phyloP scores from a whole-genome alignment of 1,140 invertebrate genomes.

The Drosophila nigrodunni region DNA sequence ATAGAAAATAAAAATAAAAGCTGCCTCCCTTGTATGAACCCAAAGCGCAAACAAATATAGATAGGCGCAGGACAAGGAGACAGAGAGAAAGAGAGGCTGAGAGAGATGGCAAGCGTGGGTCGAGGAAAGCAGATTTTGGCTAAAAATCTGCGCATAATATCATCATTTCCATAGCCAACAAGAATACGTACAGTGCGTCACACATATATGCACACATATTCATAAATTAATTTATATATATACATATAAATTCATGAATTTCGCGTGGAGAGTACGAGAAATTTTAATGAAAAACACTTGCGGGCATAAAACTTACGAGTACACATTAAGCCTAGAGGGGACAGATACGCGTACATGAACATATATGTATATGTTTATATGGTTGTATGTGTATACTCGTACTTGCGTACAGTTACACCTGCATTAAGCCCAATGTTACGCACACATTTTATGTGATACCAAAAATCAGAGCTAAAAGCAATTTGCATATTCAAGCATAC shows the following conservation, averaged over 20 bases:
- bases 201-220: not conserved
- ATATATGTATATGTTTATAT: not conserved
- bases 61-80: not conserved
- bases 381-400: not conserved
- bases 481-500: constrained; percentile 60
- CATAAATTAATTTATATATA: constrained; percentile 16
- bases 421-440: constrained; percentile 22
- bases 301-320: constrained; percentile 31
- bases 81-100: not conserved
- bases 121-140: constrained; percentile 14
- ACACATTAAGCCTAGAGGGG: constrained; percentile 12
- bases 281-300: constrained; percentile 55
- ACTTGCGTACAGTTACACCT: constrained; percentile 7
- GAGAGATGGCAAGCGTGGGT: not conserved
- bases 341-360: not conserved
- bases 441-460: constrained; percentile 19
- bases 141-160: constrained; percentile 64
- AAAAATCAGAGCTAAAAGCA: constrained; percentile 57
- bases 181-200: not conserved
- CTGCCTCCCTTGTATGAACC: constrained; percentile 2
- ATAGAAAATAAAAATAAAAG: constrained; percentile 52
- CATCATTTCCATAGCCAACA: constrained; percentile 37
- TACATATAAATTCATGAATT: constrained; percentile 29
- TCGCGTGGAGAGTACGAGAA: constrained; percentile 8
- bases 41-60: constrained; percentile 3